These are phyloP conservation scores for Harpagifer antarcticus DNA, from an alignment of 2,797 vertebrate genomes.

Conservation along the genomic window DNA sequence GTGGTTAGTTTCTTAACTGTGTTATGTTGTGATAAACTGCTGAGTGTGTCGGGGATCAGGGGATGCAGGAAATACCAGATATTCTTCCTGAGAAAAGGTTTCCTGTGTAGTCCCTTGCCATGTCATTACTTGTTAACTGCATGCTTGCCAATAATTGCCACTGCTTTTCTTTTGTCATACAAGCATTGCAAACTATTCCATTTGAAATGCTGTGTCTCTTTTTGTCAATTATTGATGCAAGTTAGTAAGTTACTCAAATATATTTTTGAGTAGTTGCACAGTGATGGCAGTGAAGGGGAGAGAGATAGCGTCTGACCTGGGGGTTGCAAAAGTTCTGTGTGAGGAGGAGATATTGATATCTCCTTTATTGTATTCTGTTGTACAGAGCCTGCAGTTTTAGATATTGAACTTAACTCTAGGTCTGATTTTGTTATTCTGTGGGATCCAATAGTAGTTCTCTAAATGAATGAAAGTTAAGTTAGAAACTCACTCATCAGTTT, in stretches of 20 bases:
- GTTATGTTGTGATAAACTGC: constrained; percentile 91
- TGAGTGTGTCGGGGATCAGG: constrained; percentile 82
- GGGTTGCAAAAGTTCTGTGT: background rate
- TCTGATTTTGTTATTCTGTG: background rate
- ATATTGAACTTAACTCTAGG: background rate
- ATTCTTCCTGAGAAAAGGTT: constrained; percentile 89
- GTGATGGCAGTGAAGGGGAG: constrained; percentile 64
- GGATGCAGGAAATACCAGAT: constrained; percentile 92
- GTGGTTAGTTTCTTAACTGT: constrained; percentile 80
- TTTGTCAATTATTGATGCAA: constrained; percentile 87
- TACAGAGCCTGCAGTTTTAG: background rate
- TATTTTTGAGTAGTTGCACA: constrained; percentile 77
- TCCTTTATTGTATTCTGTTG: background rate
- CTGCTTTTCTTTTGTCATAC: background rate
- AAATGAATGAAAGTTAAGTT: background rate
- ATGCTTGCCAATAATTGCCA: constrained; percentile 6
- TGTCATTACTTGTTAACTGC: constrained; percentile 37
- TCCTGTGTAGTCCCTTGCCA: constrained; percentile 88
- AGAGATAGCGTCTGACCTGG: constrained; percentile 12
- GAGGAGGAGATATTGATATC: background rate
- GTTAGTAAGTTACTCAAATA: constrained; percentile 77
- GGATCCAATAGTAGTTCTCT: background rate
- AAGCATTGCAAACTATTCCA: background rate
- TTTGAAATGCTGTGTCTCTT: constrained; percentile 44
- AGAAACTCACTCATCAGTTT: background rate